phyloP scores from a whole-genome alignment of 2,113 vertebrate genomes.

The Paedocypris sp. region DNA sequence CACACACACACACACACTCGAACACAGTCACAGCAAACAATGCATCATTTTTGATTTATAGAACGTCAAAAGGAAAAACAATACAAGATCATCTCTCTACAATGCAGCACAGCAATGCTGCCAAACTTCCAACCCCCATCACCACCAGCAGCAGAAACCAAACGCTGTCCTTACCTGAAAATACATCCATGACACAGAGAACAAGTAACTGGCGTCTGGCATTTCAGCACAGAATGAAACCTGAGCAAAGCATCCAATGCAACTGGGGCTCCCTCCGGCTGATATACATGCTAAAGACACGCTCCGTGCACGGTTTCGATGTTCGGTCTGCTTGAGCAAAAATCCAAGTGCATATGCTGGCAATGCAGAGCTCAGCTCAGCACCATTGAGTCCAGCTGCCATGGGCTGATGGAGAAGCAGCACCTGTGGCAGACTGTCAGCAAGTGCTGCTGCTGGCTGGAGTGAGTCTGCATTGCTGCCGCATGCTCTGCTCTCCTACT shows the following conservation, averaged over 20 bases:
- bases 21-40: no score
- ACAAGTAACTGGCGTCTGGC: conserved; percentile 52
- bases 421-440: conserved; percentile 8
- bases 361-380: neutral
- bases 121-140: neutral
- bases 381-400: conserved; percentile 2
- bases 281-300: conserved; percentile 22
- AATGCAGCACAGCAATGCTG: neutral
- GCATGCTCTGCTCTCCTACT: conserved; percentile 26
- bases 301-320: conserved; percentile 25
- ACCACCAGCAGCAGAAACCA: neutral
- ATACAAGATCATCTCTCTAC: neutral
- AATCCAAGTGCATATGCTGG: conserved; percentile 12
- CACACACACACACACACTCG: neutral
- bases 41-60: conserved; percentile 5
- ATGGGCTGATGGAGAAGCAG: neutral
- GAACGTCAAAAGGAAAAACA: neutral
- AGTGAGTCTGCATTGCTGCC: conserved; percentile 24
- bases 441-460: neutral
- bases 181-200: conserved; percentile 47
- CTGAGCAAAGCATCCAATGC: conserved; percentile 28
- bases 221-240: conserved; percentile 50
- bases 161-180: conserved; percentile 50
- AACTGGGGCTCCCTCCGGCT: conserved; percentile 5
- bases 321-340: conserved; percentile 21